These are phyloP conservation scores for Lagorchestes hirsutus DNA, from an alignment of 2,797 vertebrate genomes.

Conservation along the genomic window DNA sequence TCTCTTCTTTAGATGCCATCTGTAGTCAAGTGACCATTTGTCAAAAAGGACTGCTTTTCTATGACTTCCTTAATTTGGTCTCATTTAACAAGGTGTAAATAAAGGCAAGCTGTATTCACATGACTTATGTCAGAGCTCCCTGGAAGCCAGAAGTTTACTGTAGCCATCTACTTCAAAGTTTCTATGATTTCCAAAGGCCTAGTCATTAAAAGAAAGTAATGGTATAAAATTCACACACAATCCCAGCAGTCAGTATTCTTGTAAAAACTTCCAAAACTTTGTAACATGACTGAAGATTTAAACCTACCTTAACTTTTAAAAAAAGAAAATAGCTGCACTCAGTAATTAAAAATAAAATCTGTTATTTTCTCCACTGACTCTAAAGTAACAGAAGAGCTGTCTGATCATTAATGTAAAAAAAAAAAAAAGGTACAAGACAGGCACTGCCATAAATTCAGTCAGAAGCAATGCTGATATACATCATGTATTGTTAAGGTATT, in stretches of 20 bases:
- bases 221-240: not conserved
- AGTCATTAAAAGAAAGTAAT: not conserved
- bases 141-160: not conserved
- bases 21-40: not conserved
- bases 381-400: not conserved
- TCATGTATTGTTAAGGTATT: not conserved
- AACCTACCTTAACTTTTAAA: constrained; percentile 29
- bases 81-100: not conserved
- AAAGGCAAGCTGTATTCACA: not conserved
- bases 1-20: not conserved
- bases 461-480: not conserved
- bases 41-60: constrained; percentile 12
- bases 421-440: not conserved
- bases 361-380: constrained; percentile 28
- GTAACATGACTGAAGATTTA: constrained; percentile 1
- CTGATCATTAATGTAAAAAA: constrained; percentile 7
- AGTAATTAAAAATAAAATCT: constrained; percentile 72
- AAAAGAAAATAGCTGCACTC: constrained; percentile 27
- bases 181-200: not conserved
- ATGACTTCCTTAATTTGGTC: not conserved
- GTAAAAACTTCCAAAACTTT: not conserved
- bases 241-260: not conserved
- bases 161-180: not conserved
- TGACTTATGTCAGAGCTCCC: not conserved
- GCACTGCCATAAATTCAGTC: not conserved